A percentile compares a stretch with the other conserved stretches of the same genome.
phyloP scores from a whole-genome alignment of 2,113 vertebrate species.

The Prionailurus viverrinus region DNA sequence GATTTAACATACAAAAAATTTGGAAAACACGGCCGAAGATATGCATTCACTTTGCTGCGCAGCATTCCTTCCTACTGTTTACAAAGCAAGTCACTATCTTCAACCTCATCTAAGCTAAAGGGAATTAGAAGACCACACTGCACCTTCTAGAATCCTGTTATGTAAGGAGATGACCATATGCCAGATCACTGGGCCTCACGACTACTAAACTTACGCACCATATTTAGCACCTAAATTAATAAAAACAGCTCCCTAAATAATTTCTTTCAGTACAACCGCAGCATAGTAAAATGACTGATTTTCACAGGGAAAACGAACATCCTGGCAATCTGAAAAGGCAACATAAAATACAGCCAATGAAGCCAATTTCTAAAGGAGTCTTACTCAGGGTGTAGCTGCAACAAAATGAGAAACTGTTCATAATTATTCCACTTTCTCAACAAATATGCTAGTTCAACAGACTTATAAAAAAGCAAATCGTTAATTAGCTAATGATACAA shows the following conservation, averaged over 20 bases:
- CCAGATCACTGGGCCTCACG: background rate
- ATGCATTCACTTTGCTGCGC: background rate
- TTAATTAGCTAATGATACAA: slow-evolving; percentile 62
- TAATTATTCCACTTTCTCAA: slow-evolving; percentile 35
- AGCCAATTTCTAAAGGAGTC: background rate
- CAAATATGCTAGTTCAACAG: slow-evolving; percentile 51
- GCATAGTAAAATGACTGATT: background rate
- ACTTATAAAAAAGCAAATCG: slow-evolving; percentile 66
- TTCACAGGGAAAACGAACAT: background rate
- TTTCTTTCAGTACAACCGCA: background rate
- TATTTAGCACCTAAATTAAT: background rate
- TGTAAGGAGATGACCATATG: background rate
- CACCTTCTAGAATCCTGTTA: slow-evolving; percentile 32
- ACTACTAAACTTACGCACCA: background rate
- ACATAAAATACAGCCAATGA: background rate
- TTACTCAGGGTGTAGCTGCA: background rate
- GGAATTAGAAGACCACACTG: background rate
- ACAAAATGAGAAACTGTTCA: slow-evolving; percentile 31
- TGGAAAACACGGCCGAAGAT: background rate
- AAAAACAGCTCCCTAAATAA: background rate
- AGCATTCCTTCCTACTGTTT: background rate
- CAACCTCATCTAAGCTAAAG: background rate
- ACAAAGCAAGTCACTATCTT: slow-evolving; percentile 1
- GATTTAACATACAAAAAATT: background rate
- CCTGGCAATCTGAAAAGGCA: background rate